Evolutionary conservation across 1,140 invertebrate species (phyloP), one percentile per base, ranked within the genome.

Genomic region (Hestina assimilis): DNA sequence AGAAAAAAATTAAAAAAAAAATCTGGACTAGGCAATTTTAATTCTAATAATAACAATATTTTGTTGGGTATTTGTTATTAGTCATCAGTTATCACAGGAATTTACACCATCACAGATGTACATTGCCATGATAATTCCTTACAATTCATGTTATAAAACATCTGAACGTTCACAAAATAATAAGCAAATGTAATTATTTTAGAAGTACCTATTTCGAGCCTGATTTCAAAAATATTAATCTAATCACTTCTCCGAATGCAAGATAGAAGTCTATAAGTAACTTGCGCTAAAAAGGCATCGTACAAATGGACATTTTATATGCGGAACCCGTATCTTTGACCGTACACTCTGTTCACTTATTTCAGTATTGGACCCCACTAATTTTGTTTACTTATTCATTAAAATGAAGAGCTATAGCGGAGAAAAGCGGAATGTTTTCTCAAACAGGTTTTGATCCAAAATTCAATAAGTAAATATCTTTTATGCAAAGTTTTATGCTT

Each of bases 311-410:
- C 66, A 75, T 75, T 83, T 83, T 79, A 74, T 83, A 86, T 82
- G 73, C 83, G 41, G 71, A 50, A 35, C 50, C 50, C 66, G 78
- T 82, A 72, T 59, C 73, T 68, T 66, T 69, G 69, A 69, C 72
- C 78, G 61, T 63, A 54, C 63, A 61, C 70, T 66, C 75, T 68
- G 75, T 78, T 71, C 74, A 75, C 73, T 78, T 81, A 85, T 81
- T 82, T 68, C 76, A 67, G 75, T 81, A 81, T 80, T 73, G 74
- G 76, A 68, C 73, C 66, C 63, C 74, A 85, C 82, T 85, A 85
- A 85, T 83, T 83, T 83, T 78, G 74, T 85, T 83, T 85, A 83
- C 72, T 83, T 85, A 83, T 85, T 85, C 82, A 83, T 83, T 85
- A 83, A 79, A 80, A 79, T 75, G 69, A 70, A 79, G 76, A 81